Conservation (phyloP, 1,140 invertebrate species). For the Drosophila truncata region DNA sequence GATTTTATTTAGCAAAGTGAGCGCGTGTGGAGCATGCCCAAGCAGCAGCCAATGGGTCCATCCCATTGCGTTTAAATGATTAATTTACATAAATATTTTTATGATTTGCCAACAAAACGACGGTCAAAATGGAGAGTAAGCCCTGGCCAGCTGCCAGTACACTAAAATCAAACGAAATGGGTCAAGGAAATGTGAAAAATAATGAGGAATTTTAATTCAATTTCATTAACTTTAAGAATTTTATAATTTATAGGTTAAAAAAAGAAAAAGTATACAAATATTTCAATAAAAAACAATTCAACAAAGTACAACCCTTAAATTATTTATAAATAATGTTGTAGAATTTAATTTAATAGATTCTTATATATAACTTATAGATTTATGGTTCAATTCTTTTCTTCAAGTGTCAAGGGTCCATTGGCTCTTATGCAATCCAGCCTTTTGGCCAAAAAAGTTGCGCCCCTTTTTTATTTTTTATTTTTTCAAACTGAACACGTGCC, state of each 20-base stretch:
- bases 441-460: conserved; percentile 54
- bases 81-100: conserved; percentile 85
- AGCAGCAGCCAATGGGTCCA: conserved; percentile 68
- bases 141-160: conserved; percentile 46
- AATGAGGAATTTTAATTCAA: not conserved
- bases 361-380: too few species aligned
- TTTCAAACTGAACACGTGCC: conserved; percentile 44
- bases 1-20: conserved; percentile 56
- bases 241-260: too few species aligned
- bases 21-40: conserved; percentile 79
- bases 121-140: conserved; percentile 20
- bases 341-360: not conserved
- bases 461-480: conserved; percentile 51
- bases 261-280: not conserved
- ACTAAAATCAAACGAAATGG: conserved; percentile 7
- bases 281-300: not conserved
- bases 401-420: conserved; percentile 23
- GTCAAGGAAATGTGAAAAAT: not conserved
- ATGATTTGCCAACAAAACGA: conserved; percentile 77
- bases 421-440: conserved; percentile 72
- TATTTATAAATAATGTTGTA: not conserved
- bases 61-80: conserved; percentile 82
- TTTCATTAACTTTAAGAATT: not conserved
- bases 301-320: too few species aligned
- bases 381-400: not conserved